Evolutionary conservation across 2,113 vertebrate genomes (phyloP), one percentile per base, ranked within the genome.

Genomic region (Pipa parva): DNA sequence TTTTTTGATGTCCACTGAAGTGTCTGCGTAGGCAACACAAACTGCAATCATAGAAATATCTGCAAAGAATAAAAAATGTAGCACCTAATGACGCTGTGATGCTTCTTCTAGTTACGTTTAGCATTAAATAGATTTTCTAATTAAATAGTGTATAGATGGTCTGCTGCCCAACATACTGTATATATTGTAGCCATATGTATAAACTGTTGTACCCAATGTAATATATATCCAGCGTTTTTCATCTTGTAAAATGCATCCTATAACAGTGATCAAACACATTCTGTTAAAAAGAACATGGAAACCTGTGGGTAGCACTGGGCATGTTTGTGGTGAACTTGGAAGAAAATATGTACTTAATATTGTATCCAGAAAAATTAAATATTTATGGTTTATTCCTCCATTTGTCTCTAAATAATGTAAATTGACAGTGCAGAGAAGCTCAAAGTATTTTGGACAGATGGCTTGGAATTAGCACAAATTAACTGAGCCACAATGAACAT

Each of bases 341-440:
- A 37, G 55, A 28, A 22, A 28, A 49, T 20, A 51, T 42, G 46
- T 31, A 15, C n/a, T 36, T 17, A 22, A 54, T 46, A 11, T 36
- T 9, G 18, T 1, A 55, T 61, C 66, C 66, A 61, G 49, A 31
- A 54, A 27, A 61, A 61, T 54, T 6, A 52, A 69, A 69, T 69
- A 69, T 69, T 61, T 60, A 61, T 8, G 31, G 11, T 45, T 54
- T 54, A 61, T 54, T 69, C 42, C 51, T 54, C 57, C 56, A 59
- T 69, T 69, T 69, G 58, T 69, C 54, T 29, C 48, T 61, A 69
- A 69, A 69, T 69, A 69, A 69, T 69, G 46, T 48, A 59, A 68
- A 59, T 59, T 59, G 64, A 68, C 57, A 45, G 66, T 54, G 66
- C 58, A 42, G 52, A 29, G 33, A 69, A 61, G 66, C 66, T 60